Percentiles rank a stretch among this genome's conserved stretches.
These are phyloP conservation scores for Harpagoxenus sublaevis DNA, from an alignment of 2,888 invertebrate genomes.

Conservation along the genomic window DNA sequence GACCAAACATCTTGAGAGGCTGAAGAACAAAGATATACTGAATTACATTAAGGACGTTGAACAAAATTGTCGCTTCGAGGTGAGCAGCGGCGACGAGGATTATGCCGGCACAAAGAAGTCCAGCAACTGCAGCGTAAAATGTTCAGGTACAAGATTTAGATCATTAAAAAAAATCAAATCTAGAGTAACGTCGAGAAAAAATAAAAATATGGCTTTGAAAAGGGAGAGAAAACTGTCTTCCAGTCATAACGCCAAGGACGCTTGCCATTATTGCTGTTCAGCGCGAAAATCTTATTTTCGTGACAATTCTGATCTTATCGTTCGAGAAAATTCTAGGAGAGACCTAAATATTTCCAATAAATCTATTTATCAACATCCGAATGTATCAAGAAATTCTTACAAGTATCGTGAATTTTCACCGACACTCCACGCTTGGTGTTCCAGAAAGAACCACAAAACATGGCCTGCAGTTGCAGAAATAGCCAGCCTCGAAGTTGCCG, in stretches of 20 bases:
- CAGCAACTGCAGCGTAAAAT: slow-evolving; percentile 31
- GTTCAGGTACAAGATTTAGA: slow-evolving; percentile 7
- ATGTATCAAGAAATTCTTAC: slow-evolving; percentile 2
- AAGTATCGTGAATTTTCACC: slow-evolving; percentile 10
- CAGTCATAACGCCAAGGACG: background rate
- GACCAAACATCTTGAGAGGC: background rate
- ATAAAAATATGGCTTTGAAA: background rate
- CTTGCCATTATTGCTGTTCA: slow-evolving; percentile 8
- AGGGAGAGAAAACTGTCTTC: background rate
- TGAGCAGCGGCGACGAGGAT: slow-evolving; percentile 43
- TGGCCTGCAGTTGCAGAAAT: background rate
- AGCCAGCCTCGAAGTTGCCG: background rate
- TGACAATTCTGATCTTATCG: background rate
- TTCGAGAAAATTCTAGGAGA: background rate
- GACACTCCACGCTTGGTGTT: background rate
- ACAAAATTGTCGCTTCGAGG: slow-evolving; percentile 49
- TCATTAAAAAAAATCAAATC: slow-evolving; percentile 7
- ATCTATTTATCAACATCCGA: background rate
- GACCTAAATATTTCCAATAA: background rate
- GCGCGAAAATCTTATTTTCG: background rate
- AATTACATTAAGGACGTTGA: slow-evolving; percentile 58
- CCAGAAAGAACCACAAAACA: background rate
- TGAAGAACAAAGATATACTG: slow-evolving; percentile 57
- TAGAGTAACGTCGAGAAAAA: slow-evolving; percentile 3
- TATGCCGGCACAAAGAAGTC: slow-evolving; percentile 30